Conservation (phyloP, 2,888 invertebrate genomes). For the Lacanobia wlatinum region DNA sequence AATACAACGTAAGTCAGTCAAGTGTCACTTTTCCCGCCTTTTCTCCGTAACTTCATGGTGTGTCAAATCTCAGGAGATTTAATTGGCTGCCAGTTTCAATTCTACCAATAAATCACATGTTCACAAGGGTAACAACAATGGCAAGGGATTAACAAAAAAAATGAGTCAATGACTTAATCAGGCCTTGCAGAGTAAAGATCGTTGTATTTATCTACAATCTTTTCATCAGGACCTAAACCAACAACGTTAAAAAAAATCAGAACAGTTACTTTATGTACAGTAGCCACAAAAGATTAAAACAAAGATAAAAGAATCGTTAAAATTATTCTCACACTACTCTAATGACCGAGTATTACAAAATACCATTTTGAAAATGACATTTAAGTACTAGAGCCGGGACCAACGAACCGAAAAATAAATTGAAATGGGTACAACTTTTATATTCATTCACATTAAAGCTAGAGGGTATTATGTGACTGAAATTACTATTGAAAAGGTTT, state of each 20-base stretch:
- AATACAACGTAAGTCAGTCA: neutral
- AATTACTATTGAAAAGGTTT: conserved; percentile 56
- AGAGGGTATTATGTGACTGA: conserved; percentile 29
- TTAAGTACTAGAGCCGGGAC: conserved; percentile 31
- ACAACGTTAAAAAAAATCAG: conserved; percentile 21
- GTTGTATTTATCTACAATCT: neutral
- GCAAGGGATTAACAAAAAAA: conserved; percentile 2
- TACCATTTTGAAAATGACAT: conserved; percentile 52
- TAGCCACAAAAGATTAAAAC: conserved; percentile 36
- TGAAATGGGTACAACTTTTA: conserved; percentile 28
- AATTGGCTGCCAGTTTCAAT: neutral
- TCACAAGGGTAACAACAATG: neutral
- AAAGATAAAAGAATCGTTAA: conserved; percentile 40
- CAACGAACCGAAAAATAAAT: conserved; percentile 35
- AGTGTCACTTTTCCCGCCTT: conserved; percentile 4
- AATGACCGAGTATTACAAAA: conserved; percentile 44
- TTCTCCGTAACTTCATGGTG: neutral
- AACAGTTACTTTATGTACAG: conserved; percentile 24
- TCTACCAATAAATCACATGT: neutral
- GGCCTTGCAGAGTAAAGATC: neutral
- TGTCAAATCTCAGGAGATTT: neutral
- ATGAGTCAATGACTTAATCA: neutral
- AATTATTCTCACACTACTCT: conserved; percentile 45
- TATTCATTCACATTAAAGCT: conserved; percentile 33
- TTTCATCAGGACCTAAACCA: conserved; percentile 18